Base-by-base conservation (phyloP, 92 coral and sea anemone species). In the Actinernus sp. region DNA sequence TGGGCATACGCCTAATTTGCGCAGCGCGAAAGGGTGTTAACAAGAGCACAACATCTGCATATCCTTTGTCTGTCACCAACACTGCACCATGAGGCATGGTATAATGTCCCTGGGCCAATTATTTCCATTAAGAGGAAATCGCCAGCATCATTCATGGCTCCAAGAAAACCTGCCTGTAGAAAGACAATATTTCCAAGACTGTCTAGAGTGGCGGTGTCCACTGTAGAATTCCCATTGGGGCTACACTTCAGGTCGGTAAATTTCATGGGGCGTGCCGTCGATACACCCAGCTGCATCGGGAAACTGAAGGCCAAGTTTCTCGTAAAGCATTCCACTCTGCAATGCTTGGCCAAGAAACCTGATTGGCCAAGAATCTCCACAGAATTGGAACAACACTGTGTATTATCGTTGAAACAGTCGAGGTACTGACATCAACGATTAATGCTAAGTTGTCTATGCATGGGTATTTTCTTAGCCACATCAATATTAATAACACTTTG, bases 111-210 rank as follows among this genome's bases (percentile, higher is more conserved):
- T n/a, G n/a, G n/a, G n/a, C n/a, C n/a, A n/a, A n/a, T n/a, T n/a
- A n/a, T n/a, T n/a, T n/a, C n/a, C n/a, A n/a, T n/a, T n/a, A n/a
- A n/a, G n/a, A n/a, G n/a, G n/a, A n/a, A n/a, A n/a, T n/a, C n/a
- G n/a, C n/a, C n/a, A n/a, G n/a, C n/a, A n/a, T n/a, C n/a, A n/a
- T n/a, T n/a, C n/a, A n/a, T n/a, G n/a, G n/a, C n/a, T n/a, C 63
- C 57, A 20, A 62, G 47, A 32, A 61, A 61, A 19, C 81, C 81
- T 20, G 55, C 81, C 45, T 74, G 81, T 28, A 74, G 63, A 53
- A 74, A 74, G 21, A 26, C 54, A 7, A 51, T 74, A 63, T 74
- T 52, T 24, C 81, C 73, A 28, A 19, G 25, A 22, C 52, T 61
- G 36, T 51, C 81, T 21, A 68, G 36, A 68, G 44, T n/a, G n/a